A percentile compares a stretch with the other conserved stretches of the same genome.
These are phyloP conservation scores for Hetaerina titia DNA, from an alignment of 2,888 invertebrate genomes.

Conservation along the genomic window DNA sequence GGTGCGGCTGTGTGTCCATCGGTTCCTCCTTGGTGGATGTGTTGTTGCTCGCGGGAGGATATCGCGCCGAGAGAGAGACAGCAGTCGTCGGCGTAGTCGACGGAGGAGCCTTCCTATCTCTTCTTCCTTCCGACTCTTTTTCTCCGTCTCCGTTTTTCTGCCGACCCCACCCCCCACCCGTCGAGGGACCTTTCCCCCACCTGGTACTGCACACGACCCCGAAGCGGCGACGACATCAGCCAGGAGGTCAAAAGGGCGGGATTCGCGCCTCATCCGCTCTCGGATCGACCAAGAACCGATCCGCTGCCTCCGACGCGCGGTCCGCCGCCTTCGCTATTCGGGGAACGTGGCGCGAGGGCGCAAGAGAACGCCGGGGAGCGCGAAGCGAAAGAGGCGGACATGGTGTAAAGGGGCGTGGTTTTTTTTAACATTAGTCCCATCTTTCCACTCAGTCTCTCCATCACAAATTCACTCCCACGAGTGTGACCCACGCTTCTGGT, in stretches of 20 bases:
- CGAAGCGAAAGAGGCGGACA: background rate
- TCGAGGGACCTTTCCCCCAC: too few species aligned
- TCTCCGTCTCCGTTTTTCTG: too few species aligned
- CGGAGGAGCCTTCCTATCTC: background rate
- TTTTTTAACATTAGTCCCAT: background rate
- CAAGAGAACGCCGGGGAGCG: background rate
- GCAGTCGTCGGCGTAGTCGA: background rate
- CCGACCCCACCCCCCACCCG: too few species aligned
- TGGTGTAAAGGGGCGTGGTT: constrained; percentile 50
- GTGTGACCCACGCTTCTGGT: too few species aligned
- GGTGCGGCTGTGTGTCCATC: background rate
- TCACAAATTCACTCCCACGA: background rate
- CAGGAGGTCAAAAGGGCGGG: too few species aligned
- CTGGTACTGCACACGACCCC: too few species aligned
- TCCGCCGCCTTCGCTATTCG: background rate
- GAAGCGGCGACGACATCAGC: too few species aligned
- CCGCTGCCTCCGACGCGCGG: background rate
- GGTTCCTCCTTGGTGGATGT: background rate
- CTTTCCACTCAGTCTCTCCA: background rate
- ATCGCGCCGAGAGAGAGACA: background rate
- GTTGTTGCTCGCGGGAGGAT: background rate
- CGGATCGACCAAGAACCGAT: background rate
- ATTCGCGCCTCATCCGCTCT: too few species aligned
- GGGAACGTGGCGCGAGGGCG: background rate
- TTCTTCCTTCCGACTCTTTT: too few species aligned